Conservation (phyloP, 1,140 invertebrate species). For the Apis cerana region DNA sequence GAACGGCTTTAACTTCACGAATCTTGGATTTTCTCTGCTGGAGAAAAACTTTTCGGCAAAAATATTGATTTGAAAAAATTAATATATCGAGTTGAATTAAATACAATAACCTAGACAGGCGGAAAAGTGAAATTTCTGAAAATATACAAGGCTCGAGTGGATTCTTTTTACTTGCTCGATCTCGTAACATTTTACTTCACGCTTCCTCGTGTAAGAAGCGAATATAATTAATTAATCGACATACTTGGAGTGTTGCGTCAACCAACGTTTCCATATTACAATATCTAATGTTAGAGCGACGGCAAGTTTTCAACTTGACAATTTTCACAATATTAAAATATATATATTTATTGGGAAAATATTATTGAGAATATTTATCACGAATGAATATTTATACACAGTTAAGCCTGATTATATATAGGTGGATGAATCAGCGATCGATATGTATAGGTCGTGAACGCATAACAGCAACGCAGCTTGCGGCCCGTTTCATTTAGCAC, state of each 20-base stretch:
- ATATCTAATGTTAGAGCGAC: background rate
- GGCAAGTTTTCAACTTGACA: background rate
- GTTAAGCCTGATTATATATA: background rate
- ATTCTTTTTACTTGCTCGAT: background rate
- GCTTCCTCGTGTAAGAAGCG: background rate
- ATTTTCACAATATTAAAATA: no score
- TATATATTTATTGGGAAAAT: background rate
- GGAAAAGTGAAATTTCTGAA: no score
- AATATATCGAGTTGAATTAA: no score
- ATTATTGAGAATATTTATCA: background rate
- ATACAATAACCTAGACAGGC: no score
- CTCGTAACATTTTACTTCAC: background rate
- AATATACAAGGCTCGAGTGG: background rate
- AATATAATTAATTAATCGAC: background rate
- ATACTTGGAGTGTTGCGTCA: background rate
- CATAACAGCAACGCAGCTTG: conserved; percentile 15
- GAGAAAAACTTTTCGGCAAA: no score
- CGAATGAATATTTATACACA: background rate
- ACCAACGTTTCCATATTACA: background rate
- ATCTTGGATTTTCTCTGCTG: no score
- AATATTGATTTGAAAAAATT: no score
- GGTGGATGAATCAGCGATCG: background rate
- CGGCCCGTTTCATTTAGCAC: conserved; percentile 53
- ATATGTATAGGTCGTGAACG: background rate
- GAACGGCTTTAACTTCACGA: no score